A percentile compares a stretch with the other conserved stretches of the same genome.
phyloP scores from a whole-genome alignment of 1,140 invertebrate genomes.

The Halyomorpha halys region DNA sequence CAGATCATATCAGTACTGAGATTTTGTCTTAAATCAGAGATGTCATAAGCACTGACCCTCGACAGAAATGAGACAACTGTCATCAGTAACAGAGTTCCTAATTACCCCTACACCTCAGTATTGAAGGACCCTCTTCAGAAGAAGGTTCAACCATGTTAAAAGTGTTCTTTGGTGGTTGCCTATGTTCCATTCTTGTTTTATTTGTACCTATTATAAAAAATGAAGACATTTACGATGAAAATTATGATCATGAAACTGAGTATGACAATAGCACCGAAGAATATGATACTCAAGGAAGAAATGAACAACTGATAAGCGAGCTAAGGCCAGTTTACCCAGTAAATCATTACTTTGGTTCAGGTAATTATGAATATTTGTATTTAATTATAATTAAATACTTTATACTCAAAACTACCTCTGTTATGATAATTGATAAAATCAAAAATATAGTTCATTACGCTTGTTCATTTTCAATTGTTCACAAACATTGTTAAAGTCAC shows the following conservation, averaged over 20 bases:
- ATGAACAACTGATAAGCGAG: neutral
- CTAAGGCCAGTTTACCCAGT: neutral
- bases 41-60: slow-evolving; percentile 11
- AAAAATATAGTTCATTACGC: too few relatives aligned
- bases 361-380: neutral
- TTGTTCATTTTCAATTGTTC: too few relatives aligned
- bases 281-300: neutral
- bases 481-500: too few relatives aligned
- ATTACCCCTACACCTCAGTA: too few relatives aligned
- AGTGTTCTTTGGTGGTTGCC: too few relatives aligned
- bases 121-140: too few relatives aligned
- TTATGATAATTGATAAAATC: too few relatives aligned
- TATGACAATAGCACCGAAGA: slow-evolving; percentile 1
- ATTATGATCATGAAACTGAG: neutral
- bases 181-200: neutral
- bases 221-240: neutral
- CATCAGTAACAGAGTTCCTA: too few relatives aligned
- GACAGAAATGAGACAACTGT: neutral
- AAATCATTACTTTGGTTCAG: neutral
- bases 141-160: too few relatives aligned
- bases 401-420: too few relatives aligned
- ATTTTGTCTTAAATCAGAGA: slow-evolving; percentile 1
- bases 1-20: too few relatives aligned
- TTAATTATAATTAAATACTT: neutral
- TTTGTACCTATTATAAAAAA: neutral